A percentile compares a stretch with the other conserved stretches of the same genome.
phyloP scores from a whole-genome alignment of 2,797 vertebrate genomes.

The Trachops cirrhosus region DNA sequence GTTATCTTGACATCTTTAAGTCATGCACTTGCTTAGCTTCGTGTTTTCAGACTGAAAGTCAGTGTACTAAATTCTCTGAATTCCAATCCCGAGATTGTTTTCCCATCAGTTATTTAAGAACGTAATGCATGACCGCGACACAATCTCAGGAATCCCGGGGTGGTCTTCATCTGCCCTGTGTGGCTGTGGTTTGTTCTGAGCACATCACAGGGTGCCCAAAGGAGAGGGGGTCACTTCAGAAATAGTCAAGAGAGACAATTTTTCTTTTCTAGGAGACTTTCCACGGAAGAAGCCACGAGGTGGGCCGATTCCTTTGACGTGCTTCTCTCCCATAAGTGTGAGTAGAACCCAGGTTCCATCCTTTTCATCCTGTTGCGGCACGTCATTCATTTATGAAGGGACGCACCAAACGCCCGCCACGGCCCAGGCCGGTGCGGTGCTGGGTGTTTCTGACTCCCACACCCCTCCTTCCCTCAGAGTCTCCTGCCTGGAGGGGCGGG shows the following conservation, averaged over 20 bases:
- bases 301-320: conserved; percentile 96
- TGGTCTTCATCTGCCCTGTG: background rate
- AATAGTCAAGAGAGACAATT: conserved; percentile 40
- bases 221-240: background rate
- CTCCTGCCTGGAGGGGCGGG: background rate
- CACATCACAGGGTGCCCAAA: background rate
- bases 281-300: conserved; percentile 93
- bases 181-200: background rate
- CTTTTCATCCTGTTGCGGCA: rapidly evolving
- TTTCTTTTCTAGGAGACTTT: conserved; percentile 86
- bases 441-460: background rate
- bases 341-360: conserved; percentile 79
- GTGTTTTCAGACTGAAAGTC: background rate
- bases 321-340: conserved; percentile 95
- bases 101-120: background rate
- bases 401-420: background rate
- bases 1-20: background rate
- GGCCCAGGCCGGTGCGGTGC: background rate
- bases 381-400: background rate
- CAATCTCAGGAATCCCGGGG: background rate
- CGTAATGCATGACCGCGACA: background rate
- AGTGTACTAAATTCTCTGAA: background rate
- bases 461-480: background rate
- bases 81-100: background rate
- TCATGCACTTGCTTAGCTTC: background rate